Evolutionary conservation across 2,797 vertebrate genomes (phyloP), one percentile per base, ranked within the genome.

Genomic region (Vireo griseus): DNA sequence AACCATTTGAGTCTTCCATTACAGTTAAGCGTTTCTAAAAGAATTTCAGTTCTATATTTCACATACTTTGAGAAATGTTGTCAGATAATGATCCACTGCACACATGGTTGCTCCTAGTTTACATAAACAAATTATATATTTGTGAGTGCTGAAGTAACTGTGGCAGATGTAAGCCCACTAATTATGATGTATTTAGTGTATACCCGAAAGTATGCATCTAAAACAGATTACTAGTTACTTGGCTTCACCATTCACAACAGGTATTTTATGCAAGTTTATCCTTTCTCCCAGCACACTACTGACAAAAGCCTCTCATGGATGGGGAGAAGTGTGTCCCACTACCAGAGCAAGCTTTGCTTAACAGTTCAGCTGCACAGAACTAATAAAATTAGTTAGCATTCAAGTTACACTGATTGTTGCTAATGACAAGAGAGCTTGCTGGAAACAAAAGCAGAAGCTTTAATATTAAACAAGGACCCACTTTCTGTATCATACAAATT

Each of bases 41-140:
- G 69, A 59, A 94, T 74, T 94, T 92, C 84, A 89, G 54, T 85
- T 77, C 39, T 77, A 2, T 35, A 44, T 87, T 96, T 96, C 95
- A 90, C 79, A 90, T 79, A 95, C 42, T 83, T 76, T 67, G 77
- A 81, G 71, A 88, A 92, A 92, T 61, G 75, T 95, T 72, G 71
- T 95, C 90, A 95, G 93, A 95, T 96, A 96, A 96, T 84, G 73
- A 87, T 76, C 88, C 57, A 86, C 31, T 52, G 57, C 89, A 91
- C 92, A 95, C 80, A 93, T 90, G 81, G 86, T 5, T 88, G 76
- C 82, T 92, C 92, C 86, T 39, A 79, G 88, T 90, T 97, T 96
- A 95, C 95, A 94, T 94, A 96, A 96, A 91, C 88, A 95, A 95
- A 91, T 95, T 91, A 88, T 68, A 75, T 59, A 84, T 85, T 94